These are phyloP conservation scores for Agelaius phoeniceus DNA, from an alignment of 2,113 vertebrate genomes.

Conservation along the genomic window DNA sequence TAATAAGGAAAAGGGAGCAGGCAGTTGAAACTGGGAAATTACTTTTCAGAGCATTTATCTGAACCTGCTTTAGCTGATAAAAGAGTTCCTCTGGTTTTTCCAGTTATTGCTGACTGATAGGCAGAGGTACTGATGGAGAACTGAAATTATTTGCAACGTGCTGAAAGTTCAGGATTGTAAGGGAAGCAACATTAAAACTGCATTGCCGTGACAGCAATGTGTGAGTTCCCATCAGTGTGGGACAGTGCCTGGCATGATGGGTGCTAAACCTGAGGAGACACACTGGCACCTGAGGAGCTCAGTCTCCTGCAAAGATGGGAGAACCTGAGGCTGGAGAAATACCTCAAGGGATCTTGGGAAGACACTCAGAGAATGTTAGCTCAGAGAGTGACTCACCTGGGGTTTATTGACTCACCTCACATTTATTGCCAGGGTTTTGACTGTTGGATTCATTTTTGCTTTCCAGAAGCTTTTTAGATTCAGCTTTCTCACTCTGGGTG, in stretches of 20 bases:
- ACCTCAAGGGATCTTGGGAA: neutral
- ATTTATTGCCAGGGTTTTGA: neutral
- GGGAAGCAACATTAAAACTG: neutral
- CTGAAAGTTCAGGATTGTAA: neutral
- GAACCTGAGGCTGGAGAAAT: neutral
- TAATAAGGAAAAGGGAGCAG: neutral
- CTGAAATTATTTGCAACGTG: neutral
- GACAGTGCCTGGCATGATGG: neutral
- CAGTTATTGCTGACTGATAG: neutral
- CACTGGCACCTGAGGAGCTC: neutral
- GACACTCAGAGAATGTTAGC: neutral
- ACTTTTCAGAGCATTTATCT: neutral
- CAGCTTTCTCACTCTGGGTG: neutral
- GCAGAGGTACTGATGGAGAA: neutral
- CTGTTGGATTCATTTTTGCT: neutral
- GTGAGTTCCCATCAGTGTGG: neutral
- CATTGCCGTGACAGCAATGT: neutral
- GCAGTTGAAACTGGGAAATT: neutral
- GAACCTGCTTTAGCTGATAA: neutral
- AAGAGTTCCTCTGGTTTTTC: neutral
- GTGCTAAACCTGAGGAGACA: neutral
- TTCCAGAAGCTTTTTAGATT: neutral
- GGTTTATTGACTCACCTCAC: neutral
- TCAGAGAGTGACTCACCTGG: neutral
- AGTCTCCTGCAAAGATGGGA: neutral